Evolutionary conservation across 2,888 invertebrate genomes (phyloP), one percentile per base, ranked within the genome.

Genomic region (Nephrotoma flavescens): DNA sequence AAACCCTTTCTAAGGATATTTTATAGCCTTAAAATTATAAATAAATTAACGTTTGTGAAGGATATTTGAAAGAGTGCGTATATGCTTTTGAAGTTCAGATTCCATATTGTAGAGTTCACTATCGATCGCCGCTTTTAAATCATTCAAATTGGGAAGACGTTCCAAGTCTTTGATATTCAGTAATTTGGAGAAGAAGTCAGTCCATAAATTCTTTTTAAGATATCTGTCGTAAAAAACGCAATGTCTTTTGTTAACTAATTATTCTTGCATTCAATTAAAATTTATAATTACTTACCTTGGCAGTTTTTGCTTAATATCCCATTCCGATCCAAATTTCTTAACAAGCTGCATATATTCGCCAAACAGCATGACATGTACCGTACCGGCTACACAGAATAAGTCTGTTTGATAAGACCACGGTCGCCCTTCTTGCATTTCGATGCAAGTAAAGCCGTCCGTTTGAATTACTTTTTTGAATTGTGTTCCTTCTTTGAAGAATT

Each of bases 331-430:
- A 89, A 93, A 92, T 86, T 93, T 93, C 90, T 95, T 94, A 86
- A 93, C 93, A 44, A 96, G 94, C 89, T 96, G 95, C 96, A 98
- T 98, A 91, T 98, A 98, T 90, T 96, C 96, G 86, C 97, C 96
- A 92, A 97, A 96, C 41, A 98, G 92, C 90, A 98, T 93, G 86
- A 97, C 96, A 90, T 98, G 97, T 88, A 97, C 95, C 2, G 97
- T 96, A 44, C 97, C 97, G 86, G 97, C 97, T 88, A 98, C 93
- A 89, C 98, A 98, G 92, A 96, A 98, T 89, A 97, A 92, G 92
- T 99, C 98, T 12, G 97, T 97, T 92, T 98, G 98, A 91, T 97
- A 98, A 15, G 96, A 98, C 99, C 99, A 99, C 0, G 97, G 96
- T 88, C 95, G 94, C 19, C 96, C 95, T 90, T 97, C 97, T 89